Evolutionary conservation across 2,888 invertebrate genomes (phyloP).

Genomic region (Priocnemis perturbator): DNA sequence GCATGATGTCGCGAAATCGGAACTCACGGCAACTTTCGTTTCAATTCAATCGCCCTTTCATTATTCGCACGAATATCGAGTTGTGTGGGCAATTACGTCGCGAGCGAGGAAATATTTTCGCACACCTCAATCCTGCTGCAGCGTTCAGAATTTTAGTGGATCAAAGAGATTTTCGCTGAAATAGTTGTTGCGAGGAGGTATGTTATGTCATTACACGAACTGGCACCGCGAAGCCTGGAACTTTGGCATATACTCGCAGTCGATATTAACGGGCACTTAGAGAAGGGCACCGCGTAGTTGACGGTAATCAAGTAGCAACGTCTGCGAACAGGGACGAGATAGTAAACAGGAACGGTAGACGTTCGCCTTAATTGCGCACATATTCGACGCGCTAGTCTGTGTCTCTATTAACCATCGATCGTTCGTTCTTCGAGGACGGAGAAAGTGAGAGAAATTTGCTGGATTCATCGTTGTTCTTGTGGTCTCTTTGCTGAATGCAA

Average conservation of each 20-base stretch:
- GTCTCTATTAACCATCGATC: neutral
- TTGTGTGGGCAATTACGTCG: no score
- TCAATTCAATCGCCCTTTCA: no score
- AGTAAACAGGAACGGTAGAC: slow-evolving; percentile 45
- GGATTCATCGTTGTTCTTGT: no score
- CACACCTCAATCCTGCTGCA: no score
- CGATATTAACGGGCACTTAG: slow-evolving; percentile 30
- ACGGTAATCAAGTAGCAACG: slow-evolving; percentile 36
- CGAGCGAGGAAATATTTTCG: no score
- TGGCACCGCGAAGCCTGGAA: slow-evolving; percentile 20
- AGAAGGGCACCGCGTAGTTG: slow-evolving; percentile 8
- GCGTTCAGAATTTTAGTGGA: no score
- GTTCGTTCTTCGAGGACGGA: no score
- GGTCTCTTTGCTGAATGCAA: no score
- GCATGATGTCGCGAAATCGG: no score
- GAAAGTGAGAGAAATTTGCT: no score
- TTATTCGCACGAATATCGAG: no score
- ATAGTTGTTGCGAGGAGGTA: slow-evolving; percentile 10
- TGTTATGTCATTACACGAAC: slow-evolving; percentile 25
- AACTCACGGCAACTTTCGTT: no score
- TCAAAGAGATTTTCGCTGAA: neutral
- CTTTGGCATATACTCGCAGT: slow-evolving; percentile 18
- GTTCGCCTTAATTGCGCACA: slow-evolving; percentile 45
- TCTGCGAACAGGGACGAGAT: slow-evolving; percentile 20
- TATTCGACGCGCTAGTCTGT: slow-evolving; percentile 1